Percentiles rank a stretch among this genome's conserved stretches.
phyloP scores from a whole-genome alignment of 2,113 vertebrate species.

The Forbesichthys papilliferus region DNA sequence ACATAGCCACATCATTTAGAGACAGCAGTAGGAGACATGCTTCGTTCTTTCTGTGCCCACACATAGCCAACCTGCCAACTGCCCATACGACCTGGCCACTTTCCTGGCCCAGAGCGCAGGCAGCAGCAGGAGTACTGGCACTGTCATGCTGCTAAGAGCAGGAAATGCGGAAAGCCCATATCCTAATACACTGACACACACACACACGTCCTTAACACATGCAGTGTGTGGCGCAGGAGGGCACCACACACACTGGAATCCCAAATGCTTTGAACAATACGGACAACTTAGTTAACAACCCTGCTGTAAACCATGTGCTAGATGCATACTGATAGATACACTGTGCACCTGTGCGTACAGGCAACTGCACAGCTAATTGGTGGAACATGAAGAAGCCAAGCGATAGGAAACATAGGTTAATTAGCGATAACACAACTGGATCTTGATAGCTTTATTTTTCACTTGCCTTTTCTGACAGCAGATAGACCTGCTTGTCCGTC shows the following conservation, averaged over 20 bases:
- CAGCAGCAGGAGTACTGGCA: constrained; percentile 28
- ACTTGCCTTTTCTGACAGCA: constrained; percentile 27
- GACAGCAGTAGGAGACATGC: too few relatives aligned
- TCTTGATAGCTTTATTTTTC: constrained; percentile 47
- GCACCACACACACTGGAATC: constrained; percentile 36
- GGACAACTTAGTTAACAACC: constrained; percentile 19
- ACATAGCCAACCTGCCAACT: constrained; percentile 30
- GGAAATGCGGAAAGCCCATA: constrained; percentile 53
- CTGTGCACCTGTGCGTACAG: neutral
- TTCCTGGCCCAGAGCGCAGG: constrained; percentile 35
- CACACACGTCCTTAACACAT: constrained; percentile 34
- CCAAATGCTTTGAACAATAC: constrained; percentile 22
- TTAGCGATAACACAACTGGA: constrained; percentile 47
- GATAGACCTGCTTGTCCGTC: constrained; percentile 35
- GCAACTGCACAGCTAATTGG: neutral
- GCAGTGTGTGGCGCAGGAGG: constrained; percentile 39
- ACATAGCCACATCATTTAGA: too few relatives aligned
- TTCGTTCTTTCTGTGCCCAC: too few relatives aligned
- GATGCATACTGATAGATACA: neutral
- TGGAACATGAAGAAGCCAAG: constrained; percentile 9
- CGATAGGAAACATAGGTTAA: constrained; percentile 29
- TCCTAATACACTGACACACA: constrained; percentile 49
- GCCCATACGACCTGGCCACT: constrained; percentile 61
- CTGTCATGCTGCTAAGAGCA: constrained; percentile 22
- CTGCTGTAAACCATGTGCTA: constrained; percentile 12